Conservation (phyloP, 2,113 vertebrate genomes). For the Otis tarda region DNA sequence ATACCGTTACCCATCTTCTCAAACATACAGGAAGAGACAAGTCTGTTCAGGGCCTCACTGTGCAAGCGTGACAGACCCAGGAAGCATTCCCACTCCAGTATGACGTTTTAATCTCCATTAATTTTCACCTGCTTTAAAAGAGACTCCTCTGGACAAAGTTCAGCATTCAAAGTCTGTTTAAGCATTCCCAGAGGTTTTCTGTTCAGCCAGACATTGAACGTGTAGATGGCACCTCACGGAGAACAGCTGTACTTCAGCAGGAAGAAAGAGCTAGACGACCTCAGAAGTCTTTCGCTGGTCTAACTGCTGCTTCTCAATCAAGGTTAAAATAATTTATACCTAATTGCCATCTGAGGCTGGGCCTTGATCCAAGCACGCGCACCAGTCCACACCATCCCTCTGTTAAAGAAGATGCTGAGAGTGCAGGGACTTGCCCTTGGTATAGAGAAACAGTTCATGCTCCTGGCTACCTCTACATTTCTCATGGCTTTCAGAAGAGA, state of each 20-base stretch:
- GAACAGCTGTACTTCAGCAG: not conserved
- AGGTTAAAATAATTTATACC: slow-evolving; percentile 9
- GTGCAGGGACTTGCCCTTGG: not conserved
- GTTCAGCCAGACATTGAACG: not conserved
- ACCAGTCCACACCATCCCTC: not conserved
- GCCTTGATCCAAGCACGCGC: not conserved
- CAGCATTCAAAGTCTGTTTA: not conserved
- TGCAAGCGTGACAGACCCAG: not conserved
- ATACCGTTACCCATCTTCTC: not conserved
- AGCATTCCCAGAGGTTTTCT: not conserved
- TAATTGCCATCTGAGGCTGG: not conserved
- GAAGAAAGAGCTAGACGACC: not conserved
- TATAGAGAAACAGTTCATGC: not conserved
- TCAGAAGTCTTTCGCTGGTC: not conserved
- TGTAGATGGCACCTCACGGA: not conserved
- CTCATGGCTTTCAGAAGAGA: not conserved
- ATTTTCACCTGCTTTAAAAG: slow-evolving; percentile 11
- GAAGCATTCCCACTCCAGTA: not conserved
- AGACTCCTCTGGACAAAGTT: not conserved
- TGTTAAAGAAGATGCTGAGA: not conserved
- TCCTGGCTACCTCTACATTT: not conserved
- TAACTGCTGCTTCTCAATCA: not conserved
- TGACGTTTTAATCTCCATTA: not conserved
- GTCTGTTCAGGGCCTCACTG: not conserved
- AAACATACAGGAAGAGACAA: not conserved